Evolutionary conservation across 2,113 vertebrate genomes (phyloP), one percentile per base, ranked within the genome.

Genomic region (Lasiurus cinereus): DNA sequence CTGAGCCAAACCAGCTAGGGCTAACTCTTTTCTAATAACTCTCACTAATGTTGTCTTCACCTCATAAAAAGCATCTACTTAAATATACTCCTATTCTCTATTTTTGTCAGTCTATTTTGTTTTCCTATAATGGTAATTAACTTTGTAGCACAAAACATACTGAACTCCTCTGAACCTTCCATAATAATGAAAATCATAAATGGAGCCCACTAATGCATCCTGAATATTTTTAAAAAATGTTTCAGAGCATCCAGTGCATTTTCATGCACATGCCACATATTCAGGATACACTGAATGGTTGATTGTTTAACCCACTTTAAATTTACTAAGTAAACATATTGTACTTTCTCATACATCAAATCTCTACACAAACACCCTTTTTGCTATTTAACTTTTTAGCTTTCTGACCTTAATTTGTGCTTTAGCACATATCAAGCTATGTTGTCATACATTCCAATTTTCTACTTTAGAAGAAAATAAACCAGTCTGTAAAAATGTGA

Each of bases 401-500:
- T 86, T 94, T 46, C 16, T 91, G 31, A 78, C 27, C 16, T 43
- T 72, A 92, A 85, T 74, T 29, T 84, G 5, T 78, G 31, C 39
- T 89, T 96, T 62, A 39, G 10, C 24, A 88, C 6, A 62, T 66
- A 90, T 36, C 18, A 82, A 67, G 1, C 36, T 73, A 56, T 24
- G 18, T 56, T 62, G 27, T 54, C 14, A 39, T 18, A 83, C 16
- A 46, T 73, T 89, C 8, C 13, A 78, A 64, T 43, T 80, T 74
- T 73, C 52, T 46, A 74, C 66, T 82, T 93, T 91, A 93, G 27
- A 85, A 92, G 21, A 90, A 93, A 84, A 46, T 82, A 67, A 92
- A 90, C 50, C 11, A 80, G 10, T 13, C 76, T 46, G 36, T 69
- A 50, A 86, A 88, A 31, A 10, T 39, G 85, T 82, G 66, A 64